Base-by-base conservation (phyloP, 2,113 vertebrate species). In the Tragelaphus scriptus region DNA sequence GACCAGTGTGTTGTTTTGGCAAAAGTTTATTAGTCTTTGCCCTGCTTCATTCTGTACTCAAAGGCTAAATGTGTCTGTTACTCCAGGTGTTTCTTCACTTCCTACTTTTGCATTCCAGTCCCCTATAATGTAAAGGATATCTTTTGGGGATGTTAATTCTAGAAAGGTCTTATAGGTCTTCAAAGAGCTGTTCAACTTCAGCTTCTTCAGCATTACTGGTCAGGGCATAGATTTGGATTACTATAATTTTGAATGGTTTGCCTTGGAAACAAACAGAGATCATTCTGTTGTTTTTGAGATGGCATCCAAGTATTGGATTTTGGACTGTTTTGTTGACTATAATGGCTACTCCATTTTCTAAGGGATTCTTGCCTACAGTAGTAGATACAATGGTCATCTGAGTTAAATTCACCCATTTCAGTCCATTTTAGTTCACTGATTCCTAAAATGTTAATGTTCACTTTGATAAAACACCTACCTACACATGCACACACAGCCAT, bases 91-190 rank as follows among this genome's bases (percentile, higher is more conserved):
- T 68, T 68, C 32, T 68, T 68, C 2, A 19, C 63, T 68, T 68
- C 16, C 63, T 68, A n/a, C 63, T n/a, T n/a, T 68, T n/a, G 63
- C 63, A n/a, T n/a, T 68, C 16, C 32, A 68, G 7, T 19, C 63
- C 63, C 63, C 32, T 68, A 68, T n/a, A 9, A 68, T n/a, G 63
- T n/a, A n/a, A 68, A n/a, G 63, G 63, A 68, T 1, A 68, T 68
- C 63, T 65, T n/a, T 68, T n/a, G 3, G 2, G 3, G 63, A 0
- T 32, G 3, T n/a, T n/a, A 68, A 2, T n/a, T n/a, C 63, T n/a
- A 19, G 30, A 65, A 65, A 65, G 32, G 63, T 68, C 63, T 68
- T 68, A 0, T 9, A n/a, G 32, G 63, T 68, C 63, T 68, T 19
- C 63, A 9, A 4, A 68, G 63, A n/a, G 16, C 63, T 30, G 2